Evolutionary conservation across 2,797 vertebrate species (phyloP), one percentile per base, ranked within the genome.

Genomic region (Malurus splendens): DNA sequence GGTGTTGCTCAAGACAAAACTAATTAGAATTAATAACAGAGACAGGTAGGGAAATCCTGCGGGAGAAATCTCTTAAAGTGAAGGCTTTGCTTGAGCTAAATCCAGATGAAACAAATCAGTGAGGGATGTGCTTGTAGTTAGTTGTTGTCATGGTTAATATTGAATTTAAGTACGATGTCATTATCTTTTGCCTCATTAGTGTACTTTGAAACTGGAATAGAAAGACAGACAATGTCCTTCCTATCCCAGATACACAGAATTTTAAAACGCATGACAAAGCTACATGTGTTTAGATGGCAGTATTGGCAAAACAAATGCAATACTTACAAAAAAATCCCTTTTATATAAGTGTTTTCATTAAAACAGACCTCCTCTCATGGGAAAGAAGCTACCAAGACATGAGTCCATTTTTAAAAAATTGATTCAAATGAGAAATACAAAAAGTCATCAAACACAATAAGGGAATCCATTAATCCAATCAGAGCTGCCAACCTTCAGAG

Each of bases 371-470:
- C 17, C 10, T 85, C 18, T 66, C 7, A 15, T 17, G 15, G 47
- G 56, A 81, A 85, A 33, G 32, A 76, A 57, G 17, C 23, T 57
- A 75, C 23, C 11, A 42, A 56, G 38, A 32, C 12, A 80, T 6
- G 2, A 84, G 17, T 24, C 8, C 24, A 25, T 82, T 84, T 77
- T 36, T 42, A 0, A 44, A 78, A 83, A 83, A 71, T 59, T 1
- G 7, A 84, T 48, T 86, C 71, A 87, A 90, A 82, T 64, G 27
- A 48, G n/a, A 68, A 90, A 80, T 83, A 83, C 30, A 60, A 73
- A 68, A 79, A 76, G 42, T 62, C 48, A 68, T 91, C 84, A 89
- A 71, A 78, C 30, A 86, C 51, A 79, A 85, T 87, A 85, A 85
- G 14, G 14, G 33, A 82, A 75, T 51, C 42, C 74, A 92, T 92